Base-by-base conservation (phyloP, 2,113 vertebrate species). In the Siphamia tubifer region DNA sequence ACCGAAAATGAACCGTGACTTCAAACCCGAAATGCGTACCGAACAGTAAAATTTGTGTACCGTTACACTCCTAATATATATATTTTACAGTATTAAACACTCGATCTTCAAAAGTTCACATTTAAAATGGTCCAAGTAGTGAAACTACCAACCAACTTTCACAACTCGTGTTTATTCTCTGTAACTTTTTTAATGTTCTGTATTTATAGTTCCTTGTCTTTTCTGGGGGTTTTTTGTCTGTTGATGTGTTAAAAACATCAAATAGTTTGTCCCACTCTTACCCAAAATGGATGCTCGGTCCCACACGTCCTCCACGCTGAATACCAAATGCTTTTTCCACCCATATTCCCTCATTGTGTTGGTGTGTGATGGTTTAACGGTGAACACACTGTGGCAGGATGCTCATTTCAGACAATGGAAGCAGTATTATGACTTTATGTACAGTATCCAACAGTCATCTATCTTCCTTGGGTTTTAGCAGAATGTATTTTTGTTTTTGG, bases 371-470 rank as follows among this genome's bases (percentile, higher is more conserved):
- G 17, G 30, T 31, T 11, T 3, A 13, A 21, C 23, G 20, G 8
- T 25, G 0, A 9, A 17, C 25, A 24, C 38, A 10, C 15, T 19
- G 21, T 4, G 11, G 21, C 57, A 36, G 4, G 35, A 30, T 8
- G 34, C 21, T 1, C 8, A 30, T 53, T 58, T 63, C 8, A 45
- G 43, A 17, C 16, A 20, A 2, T 16, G 21, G 12, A 61, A 19
- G 30, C 66, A 90, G 89, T 92, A 93, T 89, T 85, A 93, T 89
- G 77, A 81, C 71, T 60, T 64, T 74, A 63, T 48, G 32, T 62
- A 68, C 70, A 74, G 73, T 74, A 70, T 79, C 23, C 58, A 28
- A 69, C 67, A 40, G 93, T 25, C 17, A 62, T 66, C 58, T 72
- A 62, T 66, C 58, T 72, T 81, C 44, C 47, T 38, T 6, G 39